Conservation (phyloP, 35 echinoderm and acorn worm species). For the Diadema setosum region DNA sequence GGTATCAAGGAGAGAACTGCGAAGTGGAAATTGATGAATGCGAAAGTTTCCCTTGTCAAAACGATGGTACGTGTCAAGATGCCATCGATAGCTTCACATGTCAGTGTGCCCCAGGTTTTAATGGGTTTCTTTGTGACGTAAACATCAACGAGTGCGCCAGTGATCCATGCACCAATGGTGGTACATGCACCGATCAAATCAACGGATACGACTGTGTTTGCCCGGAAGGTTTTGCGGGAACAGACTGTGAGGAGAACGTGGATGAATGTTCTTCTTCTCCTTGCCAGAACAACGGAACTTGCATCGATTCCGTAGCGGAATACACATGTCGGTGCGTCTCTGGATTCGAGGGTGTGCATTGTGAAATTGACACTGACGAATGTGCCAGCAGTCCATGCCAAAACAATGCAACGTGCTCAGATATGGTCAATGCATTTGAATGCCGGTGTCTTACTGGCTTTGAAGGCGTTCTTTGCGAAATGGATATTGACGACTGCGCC, state of each 20-base stretch:
- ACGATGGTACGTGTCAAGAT: neutral
- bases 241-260: too few relatives aligned
- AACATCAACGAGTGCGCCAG: too few relatives aligned
- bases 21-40: neutral
- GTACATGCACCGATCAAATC: too few relatives aligned
- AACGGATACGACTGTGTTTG: too few relatives aligned
- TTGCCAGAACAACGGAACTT: too few relatives aligned
- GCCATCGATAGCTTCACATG: neutral
- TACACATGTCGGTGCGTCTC: neutral
- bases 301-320: too few relatives aligned
- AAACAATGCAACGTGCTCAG: conserved; percentile 33
- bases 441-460: conserved; percentile 47
- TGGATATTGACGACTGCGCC: conserved; percentile 52
- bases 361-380: conserved; percentile 62
- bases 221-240: too few relatives aligned
- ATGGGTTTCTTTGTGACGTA: too few relatives aligned
- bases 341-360: conserved; percentile 29
- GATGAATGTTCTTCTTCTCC: too few relatives aligned
- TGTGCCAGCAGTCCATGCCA: conserved; percentile 47
- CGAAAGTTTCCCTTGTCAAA: neutral
- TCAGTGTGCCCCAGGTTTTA: too few relatives aligned
- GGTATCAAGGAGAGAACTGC: neutral
- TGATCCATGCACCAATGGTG: too few relatives aligned
- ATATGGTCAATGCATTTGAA: conserved; percentile 18
- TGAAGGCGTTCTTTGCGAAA: conserved; percentile 45